A percentile compares a stretch with the other conserved stretches of the same genome.
phyloP scores from a whole-genome alignment of 1,140 invertebrate species.

The Galendromus occidentalis region DNA sequence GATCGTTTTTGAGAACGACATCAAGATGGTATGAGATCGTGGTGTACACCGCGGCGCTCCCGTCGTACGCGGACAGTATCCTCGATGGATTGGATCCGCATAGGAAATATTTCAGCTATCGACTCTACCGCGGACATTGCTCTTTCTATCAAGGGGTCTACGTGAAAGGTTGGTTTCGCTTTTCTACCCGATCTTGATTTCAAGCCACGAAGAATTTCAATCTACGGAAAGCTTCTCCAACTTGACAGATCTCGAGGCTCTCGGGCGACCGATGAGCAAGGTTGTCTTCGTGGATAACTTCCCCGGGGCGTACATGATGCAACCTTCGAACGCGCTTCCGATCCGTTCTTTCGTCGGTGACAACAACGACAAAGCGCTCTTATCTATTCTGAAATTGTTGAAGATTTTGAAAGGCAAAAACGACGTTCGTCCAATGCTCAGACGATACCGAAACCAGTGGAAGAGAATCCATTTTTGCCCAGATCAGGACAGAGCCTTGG shows the following conservation, averaged over 20 bases:
- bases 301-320: slow-evolving; percentile 7
- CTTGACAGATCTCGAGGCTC: background rate
- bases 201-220: too few relatives aligned
- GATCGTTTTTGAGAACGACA: background rate
- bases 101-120: background rate
- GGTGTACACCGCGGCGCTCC: background rate
- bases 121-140: background rate
- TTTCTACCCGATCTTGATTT: too few relatives aligned
- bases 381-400: background rate
- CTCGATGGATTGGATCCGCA: background rate
- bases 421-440: background rate
- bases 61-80: background rate
- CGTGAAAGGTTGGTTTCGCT: background rate
- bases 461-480: background rate
- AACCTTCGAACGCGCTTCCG: background rate
- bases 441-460: background rate
- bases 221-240: too few relatives aligned
- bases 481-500: background rate
- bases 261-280: background rate
- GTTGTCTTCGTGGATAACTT: background rate
- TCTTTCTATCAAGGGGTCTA: background rate
- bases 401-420: background rate
- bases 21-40: background rate
- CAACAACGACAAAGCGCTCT: background rate
- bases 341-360: background rate